A percentile compares a stretch with the other conserved stretches of the same genome.
Conservation (phyloP, 2,797 vertebrate genomes). For the Eulemur albifrons region DNA sequence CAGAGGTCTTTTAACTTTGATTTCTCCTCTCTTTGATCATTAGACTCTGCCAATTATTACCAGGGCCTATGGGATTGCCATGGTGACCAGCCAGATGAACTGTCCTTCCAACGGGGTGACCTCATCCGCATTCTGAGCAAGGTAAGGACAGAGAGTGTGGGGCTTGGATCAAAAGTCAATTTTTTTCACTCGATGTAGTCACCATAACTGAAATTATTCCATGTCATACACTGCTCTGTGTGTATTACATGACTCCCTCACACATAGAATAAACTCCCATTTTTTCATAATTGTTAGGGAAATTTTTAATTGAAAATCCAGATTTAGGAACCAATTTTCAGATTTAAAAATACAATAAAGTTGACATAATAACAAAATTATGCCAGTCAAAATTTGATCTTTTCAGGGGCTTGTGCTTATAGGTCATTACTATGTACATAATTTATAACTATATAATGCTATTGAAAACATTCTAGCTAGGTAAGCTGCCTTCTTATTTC, state of each 20-base stretch:
- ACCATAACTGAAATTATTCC: background rate
- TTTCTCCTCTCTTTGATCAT: constrained; percentile 59
- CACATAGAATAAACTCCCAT: background rate
- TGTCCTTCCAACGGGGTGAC: constrained; percentile 94
- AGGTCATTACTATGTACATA: constrained; percentile 47
- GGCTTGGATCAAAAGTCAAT: background rate
- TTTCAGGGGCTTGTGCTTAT: constrained; percentile 24
- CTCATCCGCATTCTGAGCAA: constrained; percentile 95
- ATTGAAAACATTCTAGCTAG: constrained; percentile 46
- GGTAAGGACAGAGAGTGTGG: constrained; percentile 83
- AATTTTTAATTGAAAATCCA: constrained; percentile 34
- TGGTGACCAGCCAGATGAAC: constrained; percentile 91
- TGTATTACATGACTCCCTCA: background rate
- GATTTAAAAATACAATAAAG: background rate
- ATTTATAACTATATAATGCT: constrained; percentile 55
- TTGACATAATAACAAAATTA: constrained; percentile 11
- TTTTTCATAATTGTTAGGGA: constrained; percentile 5
- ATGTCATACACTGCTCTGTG: background rate
- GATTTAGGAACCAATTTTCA: constrained; percentile 49
- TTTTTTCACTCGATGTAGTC: background rate
- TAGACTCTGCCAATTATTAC: constrained; percentile 91
- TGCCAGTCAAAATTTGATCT: constrained; percentile 45
- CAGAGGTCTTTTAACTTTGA: background rate
- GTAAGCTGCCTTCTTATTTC: constrained; percentile 56
- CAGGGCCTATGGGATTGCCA: constrained; percentile 94